Evolutionary conservation across 2,797 vertebrate genomes (phyloP), one percentile per base, ranked within the genome.

Genomic region (Cryptoprocta ferox): DNA sequence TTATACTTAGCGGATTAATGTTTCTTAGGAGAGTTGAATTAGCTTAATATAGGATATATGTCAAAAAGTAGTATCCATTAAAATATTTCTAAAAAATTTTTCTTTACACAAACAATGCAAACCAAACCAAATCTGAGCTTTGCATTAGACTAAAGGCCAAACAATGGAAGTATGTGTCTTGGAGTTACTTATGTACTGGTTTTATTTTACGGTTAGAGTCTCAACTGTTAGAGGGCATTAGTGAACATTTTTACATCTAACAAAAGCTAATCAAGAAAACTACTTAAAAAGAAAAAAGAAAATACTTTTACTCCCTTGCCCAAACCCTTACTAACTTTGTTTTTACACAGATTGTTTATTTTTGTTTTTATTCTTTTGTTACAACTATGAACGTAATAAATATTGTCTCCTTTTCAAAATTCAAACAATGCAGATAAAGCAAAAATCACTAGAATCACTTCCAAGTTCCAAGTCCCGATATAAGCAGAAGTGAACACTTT

Each of bases 281-380:
- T 78, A 42, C 35, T 96, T 92, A 71, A 71, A 39, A 86, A 90
- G 45, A 86, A 85, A 94, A 90, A 90, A 92, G n/a, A 86, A 89
- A 94, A 89, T 68, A 48, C 39, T 96, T 93, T 71, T 71, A 87
- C 4, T 89, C 19, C 37, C 21, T 94, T 83, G 56, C 42, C 61
- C n/a, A 94, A 86, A 63, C 5, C 0, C n/a, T 86, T 89, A 37
- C 3, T 81, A 32, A 73, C 35, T 87, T 92, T 68, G 18, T 85
- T 95, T 76, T 91, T 53, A 65, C 66, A 92, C 87, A 86, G 35
- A 97, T 32, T n/a, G 39, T 88, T 87, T 61, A 50, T 59, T 82
- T 59, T 32, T 56, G n/a, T 80, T 48, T 80, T 80, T 75, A 73
- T 85, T 71, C 9, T 73, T 75, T 93, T 89, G 91, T 73, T 79